Evolutionary conservation across 2,888 invertebrate species (phyloP).

Genomic region (Nasonovia ribisnigri): DNA sequence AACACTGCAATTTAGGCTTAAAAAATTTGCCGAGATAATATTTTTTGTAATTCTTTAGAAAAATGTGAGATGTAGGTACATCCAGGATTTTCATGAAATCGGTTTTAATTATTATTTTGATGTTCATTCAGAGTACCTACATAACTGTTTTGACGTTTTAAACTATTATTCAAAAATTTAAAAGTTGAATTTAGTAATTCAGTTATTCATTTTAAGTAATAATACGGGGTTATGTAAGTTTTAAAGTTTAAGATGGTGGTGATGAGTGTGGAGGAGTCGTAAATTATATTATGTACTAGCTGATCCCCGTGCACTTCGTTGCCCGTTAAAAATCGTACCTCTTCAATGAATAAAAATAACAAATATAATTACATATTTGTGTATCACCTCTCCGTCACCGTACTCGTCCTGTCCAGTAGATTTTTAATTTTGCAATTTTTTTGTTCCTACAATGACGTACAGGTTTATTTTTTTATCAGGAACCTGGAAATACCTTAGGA

Average conservation of each 20-base stretch:
- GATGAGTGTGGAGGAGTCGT: background rate
- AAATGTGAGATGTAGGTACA: background rate
- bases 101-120: conserved; percentile 2
- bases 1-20: no score
- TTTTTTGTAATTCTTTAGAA: background rate
- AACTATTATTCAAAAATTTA: background rate
- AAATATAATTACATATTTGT: no score
- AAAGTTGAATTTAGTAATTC: background rate
- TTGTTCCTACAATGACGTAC: no score
- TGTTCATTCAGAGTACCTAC: background rate
- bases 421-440: no score
- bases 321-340: no score
- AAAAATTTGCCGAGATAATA: background rate
- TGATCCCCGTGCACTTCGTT: no score
- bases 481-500: background rate
- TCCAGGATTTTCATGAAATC: background rate
- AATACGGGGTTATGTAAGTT: background rate
- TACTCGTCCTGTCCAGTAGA: no score
- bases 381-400: no score
- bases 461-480: background rate
- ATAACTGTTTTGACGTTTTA: background rate
- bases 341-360: no score
- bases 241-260: background rate
- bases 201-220: background rate
- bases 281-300: background rate